A percentile compares a stretch with the other conserved stretches of the same genome.
Evolutionary conservation across 1,140 invertebrate genomes (phyloP).

Genomic region (Neodiprion fabricii): DNA sequence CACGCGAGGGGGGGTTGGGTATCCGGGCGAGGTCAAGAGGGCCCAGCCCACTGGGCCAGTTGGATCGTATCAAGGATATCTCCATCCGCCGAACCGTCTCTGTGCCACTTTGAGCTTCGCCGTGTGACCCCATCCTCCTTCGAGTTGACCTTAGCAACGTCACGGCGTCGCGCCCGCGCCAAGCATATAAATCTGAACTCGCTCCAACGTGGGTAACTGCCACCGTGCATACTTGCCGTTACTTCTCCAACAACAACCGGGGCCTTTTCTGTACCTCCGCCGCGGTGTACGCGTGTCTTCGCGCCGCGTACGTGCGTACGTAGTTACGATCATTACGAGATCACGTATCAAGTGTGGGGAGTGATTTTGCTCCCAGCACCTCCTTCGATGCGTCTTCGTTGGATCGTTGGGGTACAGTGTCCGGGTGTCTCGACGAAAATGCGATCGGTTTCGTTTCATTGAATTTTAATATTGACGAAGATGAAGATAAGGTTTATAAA

Average conservation of each 20-base stretch:
- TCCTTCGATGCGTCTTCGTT: no score
- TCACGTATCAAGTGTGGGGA: no score
- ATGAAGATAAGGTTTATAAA: slow-evolving; percentile 46
- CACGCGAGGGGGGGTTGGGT: slow-evolving; percentile 31
- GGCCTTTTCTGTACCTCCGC: no score
- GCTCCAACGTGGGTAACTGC: slow-evolving; percentile 20
- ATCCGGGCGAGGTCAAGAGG: neutral
- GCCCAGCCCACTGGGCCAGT: slow-evolving; percentile 18
- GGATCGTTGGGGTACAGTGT: no score
- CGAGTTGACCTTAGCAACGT: slow-evolving; percentile 44
- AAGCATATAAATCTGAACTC: slow-evolving; percentile 42
- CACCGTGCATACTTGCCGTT: slow-evolving; percentile 27
- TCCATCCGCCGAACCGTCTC: neutral
- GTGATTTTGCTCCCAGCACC: no score
- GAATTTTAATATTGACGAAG: neutral
- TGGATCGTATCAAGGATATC: slow-evolving; percentile 41
- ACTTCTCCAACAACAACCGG: slow-evolving; percentile 5
- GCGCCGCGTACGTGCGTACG: no score
- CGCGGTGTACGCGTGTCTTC: no score
- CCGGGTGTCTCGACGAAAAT: no score
- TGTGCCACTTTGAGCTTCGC: slow-evolving; percentile 10
- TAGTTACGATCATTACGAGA: no score
- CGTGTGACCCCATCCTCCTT: slow-evolving; percentile 17
- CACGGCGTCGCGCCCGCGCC: slow-evolving; percentile 30
- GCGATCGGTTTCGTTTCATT: no score